These are phyloP conservation scores for Galaxea fascicularis DNA, from an alignment of 92 coral and sea anemone species.

Conservation along the genomic window DNA sequence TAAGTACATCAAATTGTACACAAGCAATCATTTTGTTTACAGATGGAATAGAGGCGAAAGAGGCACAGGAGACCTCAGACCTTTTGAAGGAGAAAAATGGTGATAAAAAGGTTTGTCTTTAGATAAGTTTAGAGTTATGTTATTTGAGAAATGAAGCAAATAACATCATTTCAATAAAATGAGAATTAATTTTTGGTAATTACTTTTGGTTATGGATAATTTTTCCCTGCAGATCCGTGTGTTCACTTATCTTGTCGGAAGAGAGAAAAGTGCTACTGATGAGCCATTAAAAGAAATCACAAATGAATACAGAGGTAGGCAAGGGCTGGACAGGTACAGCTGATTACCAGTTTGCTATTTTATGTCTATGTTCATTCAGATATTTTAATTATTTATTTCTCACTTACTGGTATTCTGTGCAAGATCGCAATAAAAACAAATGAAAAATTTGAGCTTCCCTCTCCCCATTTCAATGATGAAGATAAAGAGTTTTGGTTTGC, in stretches of 20 bases:
- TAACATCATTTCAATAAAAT: no score
- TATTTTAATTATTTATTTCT: no score
- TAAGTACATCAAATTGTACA: conserved; percentile 72
- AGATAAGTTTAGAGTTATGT: no score
- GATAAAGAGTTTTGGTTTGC: no score
- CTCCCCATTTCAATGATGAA: no score
- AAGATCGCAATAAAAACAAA: no score
- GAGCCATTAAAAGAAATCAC: conserved; percentile 78
- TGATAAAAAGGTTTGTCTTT: conserved; percentile 27
- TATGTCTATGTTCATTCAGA: no score
- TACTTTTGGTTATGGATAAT: not conserved
- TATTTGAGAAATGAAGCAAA: no score
- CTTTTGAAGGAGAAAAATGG: conserved; percentile 40
- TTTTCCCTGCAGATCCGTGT: conserved; percentile 77
- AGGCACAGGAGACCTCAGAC: conserved; percentile 37
- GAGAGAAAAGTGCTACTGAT: conserved; percentile 81
- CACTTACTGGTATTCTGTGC: no score
- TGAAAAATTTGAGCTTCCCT: no score
- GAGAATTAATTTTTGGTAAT: no score
- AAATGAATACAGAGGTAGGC: conserved; percentile 72
- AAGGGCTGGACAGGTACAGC: not conserved
- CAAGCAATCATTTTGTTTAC: conserved; percentile 92
- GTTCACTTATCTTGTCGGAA: conserved; percentile 92
- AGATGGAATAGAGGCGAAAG: conserved; percentile 88
- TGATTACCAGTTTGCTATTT: not conserved